Evolutionary conservation across 1,140 invertebrate genomes (phyloP).

Genomic region (Ylistrum balloti): DNA sequence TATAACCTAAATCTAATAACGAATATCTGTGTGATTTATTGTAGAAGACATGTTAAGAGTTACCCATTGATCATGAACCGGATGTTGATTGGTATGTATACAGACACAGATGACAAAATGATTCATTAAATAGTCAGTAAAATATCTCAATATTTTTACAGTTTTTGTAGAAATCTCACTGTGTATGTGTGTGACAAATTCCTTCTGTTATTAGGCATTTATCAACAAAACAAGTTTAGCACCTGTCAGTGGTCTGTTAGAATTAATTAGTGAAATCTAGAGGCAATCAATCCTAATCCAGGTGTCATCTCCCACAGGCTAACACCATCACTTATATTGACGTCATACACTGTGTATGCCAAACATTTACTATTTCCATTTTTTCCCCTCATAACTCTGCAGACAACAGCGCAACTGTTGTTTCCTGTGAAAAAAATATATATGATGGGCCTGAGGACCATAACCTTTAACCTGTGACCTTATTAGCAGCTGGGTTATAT

Average conservation of each 20-base stretch:
- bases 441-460: background rate
- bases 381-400: background rate
- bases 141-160: too few species aligned
- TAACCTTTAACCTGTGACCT: background rate
- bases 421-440: background rate
- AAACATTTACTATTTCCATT: background rate
- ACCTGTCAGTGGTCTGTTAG: conserved; percentile 7
- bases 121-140: too few species aligned
- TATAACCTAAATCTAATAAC: too few species aligned
- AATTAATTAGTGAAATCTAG: conserved; percentile 10
- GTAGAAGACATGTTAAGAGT: too few species aligned
- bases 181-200: background rate
- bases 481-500: background rate
- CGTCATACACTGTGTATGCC: background rate
- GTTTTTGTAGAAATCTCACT: too few species aligned
- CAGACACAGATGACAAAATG: too few species aligned
- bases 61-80: too few species aligned
- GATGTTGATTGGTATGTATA: too few species aligned
- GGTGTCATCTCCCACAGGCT: conserved; percentile 16
- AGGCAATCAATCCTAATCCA: background rate
- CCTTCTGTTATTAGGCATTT: background rate
- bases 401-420: background rate
- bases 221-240: background rate
- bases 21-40: too few species aligned
- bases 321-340: background rate